Evolutionary conservation across 2,113 vertebrate species (phyloP).

Genomic region (Pterocles gutturalis): DNA sequence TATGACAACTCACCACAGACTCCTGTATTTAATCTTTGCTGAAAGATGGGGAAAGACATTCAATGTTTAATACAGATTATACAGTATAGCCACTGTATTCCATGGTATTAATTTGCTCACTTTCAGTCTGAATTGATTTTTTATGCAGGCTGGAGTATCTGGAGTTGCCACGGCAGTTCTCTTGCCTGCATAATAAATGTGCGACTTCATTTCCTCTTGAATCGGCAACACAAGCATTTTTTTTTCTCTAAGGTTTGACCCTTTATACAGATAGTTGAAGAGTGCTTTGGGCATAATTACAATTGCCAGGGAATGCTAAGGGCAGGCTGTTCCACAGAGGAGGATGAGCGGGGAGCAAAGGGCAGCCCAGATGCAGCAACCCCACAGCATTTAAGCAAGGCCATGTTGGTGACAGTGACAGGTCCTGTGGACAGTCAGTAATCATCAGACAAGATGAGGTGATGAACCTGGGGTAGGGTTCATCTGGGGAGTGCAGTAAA

Average conservation of each 20-base stretch:
- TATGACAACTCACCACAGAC: slow-evolving; percentile 48
- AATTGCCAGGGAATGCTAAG: neutral
- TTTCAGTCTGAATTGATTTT: slow-evolving; percentile 44
- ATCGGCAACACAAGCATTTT: neutral
- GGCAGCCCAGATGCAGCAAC: neutral
- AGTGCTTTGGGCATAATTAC: neutral
- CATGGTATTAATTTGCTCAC: slow-evolving; percentile 3
- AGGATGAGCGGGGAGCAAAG: neutral
- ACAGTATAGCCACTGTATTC: slow-evolving; percentile 9
- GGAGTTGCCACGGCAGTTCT: slow-evolving; percentile 17
- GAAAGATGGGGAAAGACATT: slow-evolving; percentile 6
- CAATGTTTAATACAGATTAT: slow-evolving; percentile 28
- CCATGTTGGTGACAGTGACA: neutral
- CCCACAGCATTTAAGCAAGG: neutral
- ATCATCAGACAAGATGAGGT: neutral
- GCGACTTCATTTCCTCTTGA: slow-evolving; percentile 41
- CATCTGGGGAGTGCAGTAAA: neutral
- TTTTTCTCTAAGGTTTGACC: neutral
- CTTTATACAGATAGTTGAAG: neutral
- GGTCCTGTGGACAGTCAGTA: neutral
- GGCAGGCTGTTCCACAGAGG: neutral
- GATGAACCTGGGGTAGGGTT: neutral
- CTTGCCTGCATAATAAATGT: slow-evolving; percentile 16
- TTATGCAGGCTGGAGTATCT: neutral
- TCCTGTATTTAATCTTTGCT: slow-evolving; percentile 48